Conservation (phyloP, 1,140 invertebrate genomes). For the Drosophila parabipectinata region DNA sequence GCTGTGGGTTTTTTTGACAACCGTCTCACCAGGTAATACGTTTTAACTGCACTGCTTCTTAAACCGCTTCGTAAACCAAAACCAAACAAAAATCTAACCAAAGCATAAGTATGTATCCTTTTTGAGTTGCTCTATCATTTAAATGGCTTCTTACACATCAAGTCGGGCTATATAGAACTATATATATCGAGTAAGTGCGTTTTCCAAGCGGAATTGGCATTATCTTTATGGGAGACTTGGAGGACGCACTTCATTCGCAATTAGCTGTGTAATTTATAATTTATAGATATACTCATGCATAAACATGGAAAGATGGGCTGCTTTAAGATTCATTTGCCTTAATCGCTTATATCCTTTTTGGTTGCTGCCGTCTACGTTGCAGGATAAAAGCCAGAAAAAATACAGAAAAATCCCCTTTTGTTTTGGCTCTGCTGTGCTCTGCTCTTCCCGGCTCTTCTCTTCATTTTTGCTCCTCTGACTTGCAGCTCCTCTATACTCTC, state of each 20-base stretch:
- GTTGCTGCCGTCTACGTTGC: slow-evolving; percentile 49
- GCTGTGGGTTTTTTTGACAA: slow-evolving; percentile 85
- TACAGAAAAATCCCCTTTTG: slow-evolving; percentile 44
- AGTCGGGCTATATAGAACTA: slow-evolving; percentile 13
- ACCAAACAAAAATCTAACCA: slow-evolving; percentile 50
- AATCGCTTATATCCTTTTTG: slow-evolving; percentile 51
- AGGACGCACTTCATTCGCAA: slow-evolving; percentile 44
- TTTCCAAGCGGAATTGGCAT: slow-evolving; percentile 18
- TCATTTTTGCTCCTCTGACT: slow-evolving; percentile 53
- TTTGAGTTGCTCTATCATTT: slow-evolving; percentile 49
- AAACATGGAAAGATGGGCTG: slow-evolving; percentile 64
- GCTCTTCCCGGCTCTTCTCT: slow-evolving; percentile 34
- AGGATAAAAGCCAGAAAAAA: slow-evolving; percentile 35
- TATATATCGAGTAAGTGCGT: slow-evolving; percentile 29
- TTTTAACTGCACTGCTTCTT: slow-evolving; percentile 82
- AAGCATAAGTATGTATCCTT: slow-evolving; percentile 29
- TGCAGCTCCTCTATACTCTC: slow-evolving; percentile 66
- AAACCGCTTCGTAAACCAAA: slow-evolving; percentile 62
- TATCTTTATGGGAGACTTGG: slow-evolving; percentile 13
- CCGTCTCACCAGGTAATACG: slow-evolving; percentile 84
- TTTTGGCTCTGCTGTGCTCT: slow-evolving; percentile 41
- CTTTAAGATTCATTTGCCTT: slow-evolving; percentile 74
- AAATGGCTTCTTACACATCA: slow-evolving; percentile 36
- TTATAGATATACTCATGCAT: slow-evolving; percentile 53
- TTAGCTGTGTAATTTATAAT: slow-evolving; percentile 53